Base-by-base conservation (phyloP, 2,113 vertebrate species). In the Mola mola region DNA sequence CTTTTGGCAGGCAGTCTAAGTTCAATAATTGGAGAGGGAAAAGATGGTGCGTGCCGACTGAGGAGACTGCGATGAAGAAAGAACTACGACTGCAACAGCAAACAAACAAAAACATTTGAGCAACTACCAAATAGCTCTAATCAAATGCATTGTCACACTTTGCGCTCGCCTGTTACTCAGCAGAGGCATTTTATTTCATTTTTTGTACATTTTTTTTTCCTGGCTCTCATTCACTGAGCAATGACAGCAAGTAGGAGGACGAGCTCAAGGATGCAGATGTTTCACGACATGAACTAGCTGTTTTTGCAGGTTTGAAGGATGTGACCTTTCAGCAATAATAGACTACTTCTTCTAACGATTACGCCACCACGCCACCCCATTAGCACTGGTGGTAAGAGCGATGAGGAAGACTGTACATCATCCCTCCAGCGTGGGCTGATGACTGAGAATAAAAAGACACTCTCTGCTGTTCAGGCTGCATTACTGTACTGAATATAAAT, bases 1-100 rank as follows among this genome's bases (percentile, higher is more conserved):
- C 65, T 77, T 60, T 76, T 81, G 83, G 84, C 78, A 26, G 61
- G n/a, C 58, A 41, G 81, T 79, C 83, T 26, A 52, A 81, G 81
- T 83, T 78, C 78, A 86, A 88, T 84, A 83, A 88, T 84, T 87
- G 81, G 64, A 85, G 65, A 43, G 75, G 57, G 78, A 87, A 72
- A 74, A 56, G 58, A 69, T 60, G 65, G 37, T 64, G 60, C 58
- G 66, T 59, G 26, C 5, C 15, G 71, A 81, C 46, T 7, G 59
- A 69, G 61, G 50, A 13, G 62, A 52, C 72, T 13, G 66, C 61
- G 59, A 81, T 66, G 56, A 65, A 72, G 46, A 59, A 48, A 75
- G 41, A 66, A 41, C 62, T 10, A 3, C 33, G 13, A 52, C 37
- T 17, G 58, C 57, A 43, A 37, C 56, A 53, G 50, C 70, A 76